A percentile compares a stretch with the other conserved stretches of the same genome.
Evolutionary conservation across 2,113 vertebrate species (phyloP).

Genomic region (Mesocricetus auratus): DNA sequence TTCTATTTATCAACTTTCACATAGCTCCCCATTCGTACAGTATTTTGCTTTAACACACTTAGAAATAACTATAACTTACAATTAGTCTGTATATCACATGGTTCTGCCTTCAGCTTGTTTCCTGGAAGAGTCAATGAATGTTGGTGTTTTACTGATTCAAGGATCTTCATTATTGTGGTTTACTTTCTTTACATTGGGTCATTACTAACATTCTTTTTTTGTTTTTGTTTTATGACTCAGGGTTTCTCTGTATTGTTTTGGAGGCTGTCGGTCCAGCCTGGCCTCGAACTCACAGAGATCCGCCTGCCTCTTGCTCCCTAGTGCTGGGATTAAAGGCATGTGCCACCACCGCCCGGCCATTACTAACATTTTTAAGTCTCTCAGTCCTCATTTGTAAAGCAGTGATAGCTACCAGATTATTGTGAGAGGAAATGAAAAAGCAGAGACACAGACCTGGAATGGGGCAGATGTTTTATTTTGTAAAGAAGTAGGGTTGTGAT

Average conservation of each 20-base stretch:
- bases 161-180: background rate
- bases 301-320: too few species aligned
- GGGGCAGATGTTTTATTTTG: background rate
- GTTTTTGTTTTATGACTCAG: too few species aligned
- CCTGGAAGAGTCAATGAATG: background rate
- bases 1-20: constrained; percentile 60
- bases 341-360: too few species aligned
- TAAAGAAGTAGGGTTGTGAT: background rate
- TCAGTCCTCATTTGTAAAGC: background rate
- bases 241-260: too few species aligned
- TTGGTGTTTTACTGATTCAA: background rate
- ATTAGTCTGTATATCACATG: constrained; percentile 8
- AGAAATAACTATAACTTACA: constrained; percentile 42
- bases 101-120: constrained; percentile 31
- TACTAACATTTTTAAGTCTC: background rate
- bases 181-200: background rate
- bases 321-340: too few species aligned
- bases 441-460: background rate
- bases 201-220: background rate
- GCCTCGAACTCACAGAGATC: too few species aligned
- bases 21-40: background rate
- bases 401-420: background rate
- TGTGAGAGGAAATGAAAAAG: background rate
- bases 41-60: constrained; percentile 40
- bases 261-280: too few species aligned